Base-by-base conservation (phyloP, 1,140 invertebrate genomes). In the Trichonephila inaurata region DNA sequence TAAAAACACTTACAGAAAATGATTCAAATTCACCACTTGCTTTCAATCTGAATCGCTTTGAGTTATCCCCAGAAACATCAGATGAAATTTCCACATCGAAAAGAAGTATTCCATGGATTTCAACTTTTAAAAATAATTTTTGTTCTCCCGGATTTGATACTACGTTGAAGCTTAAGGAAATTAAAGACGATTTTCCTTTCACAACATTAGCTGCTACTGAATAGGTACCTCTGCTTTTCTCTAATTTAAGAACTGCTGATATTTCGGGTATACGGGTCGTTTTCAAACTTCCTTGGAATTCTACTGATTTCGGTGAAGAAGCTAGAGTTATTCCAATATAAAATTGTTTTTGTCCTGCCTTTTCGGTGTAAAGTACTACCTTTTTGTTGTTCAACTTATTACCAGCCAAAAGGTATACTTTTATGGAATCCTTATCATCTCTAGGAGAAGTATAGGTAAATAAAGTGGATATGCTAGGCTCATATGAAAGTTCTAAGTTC, bases 271-370 rank as follows among this genome's bases (percentile, higher is more conserved):
- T 77, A 21, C 14, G 72, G 62, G 18, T 21, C 18, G 58, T 21
- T 61, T 91, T 91, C 28, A 91, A 19, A n/a, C 72, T 58, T 12
- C 72, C 51, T 62, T 91, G 51, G 6, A 91, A 19, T 62, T 91
- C 89, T 3, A 91, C 21, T 24, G 21, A 16, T 77, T 51, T 19
- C 8, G 58, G 61, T 21, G 89, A 91, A 60, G 58, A 33, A 82
- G 12, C 24, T n/a, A 33, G 18, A 21, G 58, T 91, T 10, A 91
- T 21, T 91, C 60, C 72, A n/a, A 62, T 40, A 44, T 91, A 51
- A 61, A 72, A 72, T 16, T 91, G 62, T 18, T 51, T 16, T 82
- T 82, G 51, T 21, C 60, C 89, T 82, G 62, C 82, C 6, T 58
- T 18, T 24, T 91, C 72, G 44, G 82, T 62, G 18, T 28, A 62